A percentile compares a stretch with the other conserved stretches of the same genome.
phyloP scores from a whole-genome alignment of 2,113 vertebrate species.

The Climacteris rufus region DNA sequence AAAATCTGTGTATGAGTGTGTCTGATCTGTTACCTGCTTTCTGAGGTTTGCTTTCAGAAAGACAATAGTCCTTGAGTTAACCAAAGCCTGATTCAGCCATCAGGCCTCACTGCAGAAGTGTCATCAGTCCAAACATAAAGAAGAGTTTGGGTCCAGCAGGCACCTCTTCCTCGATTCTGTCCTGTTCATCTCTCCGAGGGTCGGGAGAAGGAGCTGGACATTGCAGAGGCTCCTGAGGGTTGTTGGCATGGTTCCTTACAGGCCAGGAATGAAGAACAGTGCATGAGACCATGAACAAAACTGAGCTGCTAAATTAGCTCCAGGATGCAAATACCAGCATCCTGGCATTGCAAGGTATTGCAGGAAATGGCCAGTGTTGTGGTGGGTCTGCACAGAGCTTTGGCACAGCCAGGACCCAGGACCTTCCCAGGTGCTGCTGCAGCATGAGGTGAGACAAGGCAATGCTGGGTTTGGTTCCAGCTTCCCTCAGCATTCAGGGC shows the following conservation, averaged over 20 bases:
- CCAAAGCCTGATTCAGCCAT: neutral
- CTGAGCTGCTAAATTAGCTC: neutral
- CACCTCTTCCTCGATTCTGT: neutral
- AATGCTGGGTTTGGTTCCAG: neutral
- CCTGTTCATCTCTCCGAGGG: fast-evolving
- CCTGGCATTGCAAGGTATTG: too few relatives aligned
- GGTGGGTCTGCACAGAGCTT: neutral
- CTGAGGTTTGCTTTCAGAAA: neutral
- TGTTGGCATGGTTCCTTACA: neutral
- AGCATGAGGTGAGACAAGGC: neutral
- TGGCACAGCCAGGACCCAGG: neutral
- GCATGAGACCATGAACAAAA: neutral
- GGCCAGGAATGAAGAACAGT: neutral
- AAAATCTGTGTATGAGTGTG: neutral
- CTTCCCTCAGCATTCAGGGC: neutral
- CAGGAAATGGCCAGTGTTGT: neutral
- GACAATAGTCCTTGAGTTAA: neutral
- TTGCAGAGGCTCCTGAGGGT: neutral
- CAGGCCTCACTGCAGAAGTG: neutral
- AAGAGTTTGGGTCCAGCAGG: neutral
- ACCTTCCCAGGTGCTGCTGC: neutral
- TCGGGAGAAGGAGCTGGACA: neutral
- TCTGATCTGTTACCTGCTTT: neutral
- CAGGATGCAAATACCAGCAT: neutral
- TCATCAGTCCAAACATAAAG: neutral